A percentile compares a stretch with the other conserved stretches of the same genome.
Conservation (phyloP, 37 sponge, comb jelly and placozoan species). For the Axinella damicornis region DNA sequence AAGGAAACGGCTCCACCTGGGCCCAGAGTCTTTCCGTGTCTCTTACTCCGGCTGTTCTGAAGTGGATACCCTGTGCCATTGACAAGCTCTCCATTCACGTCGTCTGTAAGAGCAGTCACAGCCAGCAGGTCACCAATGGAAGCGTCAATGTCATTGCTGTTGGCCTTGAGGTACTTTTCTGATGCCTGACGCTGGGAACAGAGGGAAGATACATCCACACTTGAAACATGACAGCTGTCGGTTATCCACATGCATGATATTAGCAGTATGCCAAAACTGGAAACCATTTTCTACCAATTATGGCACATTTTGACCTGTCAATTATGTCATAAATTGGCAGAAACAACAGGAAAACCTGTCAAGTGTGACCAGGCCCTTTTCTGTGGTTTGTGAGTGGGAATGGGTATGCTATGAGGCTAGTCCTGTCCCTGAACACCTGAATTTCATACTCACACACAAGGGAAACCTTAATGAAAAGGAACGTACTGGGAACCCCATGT, state of each 20-base stretch:
- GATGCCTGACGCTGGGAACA: conserved; percentile 14
- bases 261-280: too few relatives aligned
- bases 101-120: conserved; percentile 9
- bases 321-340: too few relatives aligned
- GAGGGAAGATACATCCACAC: background rate
- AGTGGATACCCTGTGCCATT: background rate
- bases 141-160: conserved; percentile 52
- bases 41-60: background rate
- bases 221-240: background rate
- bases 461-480: background rate
- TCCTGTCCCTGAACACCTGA: too few relatives aligned
- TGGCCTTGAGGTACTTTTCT: conserved; percentile 47
- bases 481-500: conserved; percentile 68
- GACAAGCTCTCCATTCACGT: background rate
- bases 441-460: too few relatives aligned
- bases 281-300: too few relatives aligned
- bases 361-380: too few relatives aligned
- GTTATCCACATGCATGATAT: background rate
- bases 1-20: background rate
- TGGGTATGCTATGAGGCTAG: too few relatives aligned
- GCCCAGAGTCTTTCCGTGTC: conserved; percentile 48
- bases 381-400: too few relatives aligned
- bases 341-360: too few relatives aligned
- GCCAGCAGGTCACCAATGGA: conserved; percentile 57
- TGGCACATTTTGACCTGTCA: too few relatives aligned